Conservation (phyloP, 1,140 invertebrate genomes). For the Prorops nasuta region DNA sequence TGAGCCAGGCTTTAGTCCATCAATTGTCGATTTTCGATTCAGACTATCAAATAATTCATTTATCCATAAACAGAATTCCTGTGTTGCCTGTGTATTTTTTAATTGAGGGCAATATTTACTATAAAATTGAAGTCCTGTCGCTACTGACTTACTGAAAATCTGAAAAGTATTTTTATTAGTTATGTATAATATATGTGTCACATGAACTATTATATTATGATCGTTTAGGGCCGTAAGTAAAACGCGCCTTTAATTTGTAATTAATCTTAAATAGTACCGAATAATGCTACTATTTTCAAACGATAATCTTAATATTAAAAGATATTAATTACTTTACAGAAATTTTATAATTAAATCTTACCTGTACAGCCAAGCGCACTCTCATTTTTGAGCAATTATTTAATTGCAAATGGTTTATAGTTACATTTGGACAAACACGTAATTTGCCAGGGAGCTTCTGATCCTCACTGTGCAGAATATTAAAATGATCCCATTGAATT, state of each 20-base stretch:
- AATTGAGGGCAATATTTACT: constrained; percentile 8
- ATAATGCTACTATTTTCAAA: too few species aligned
- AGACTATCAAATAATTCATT: constrained; percentile 21
- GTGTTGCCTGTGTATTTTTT: constrained; percentile 8
- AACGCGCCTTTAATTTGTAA: too few species aligned
- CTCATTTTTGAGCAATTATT: constrained; percentile 1
- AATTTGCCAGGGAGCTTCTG: neutral
- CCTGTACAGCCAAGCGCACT: constrained; percentile 1
- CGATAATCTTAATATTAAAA: too few species aligned
- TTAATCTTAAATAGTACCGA: too few species aligned
- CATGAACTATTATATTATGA: too few species aligned
- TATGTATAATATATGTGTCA: too few species aligned
- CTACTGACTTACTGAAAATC: constrained; percentile 20
- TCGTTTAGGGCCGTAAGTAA: too few species aligned
- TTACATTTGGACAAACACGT: constrained; percentile 1
- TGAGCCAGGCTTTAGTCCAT: too few species aligned
- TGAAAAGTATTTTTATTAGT: too few species aligned
- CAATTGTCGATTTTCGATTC: constrained; percentile 3
- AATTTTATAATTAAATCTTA: too few species aligned
- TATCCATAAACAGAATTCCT: constrained; percentile 19
- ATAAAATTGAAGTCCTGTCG: constrained; percentile 14
- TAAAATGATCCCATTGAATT: neutral
- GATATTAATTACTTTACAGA: too few species aligned
- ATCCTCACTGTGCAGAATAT: neutral
- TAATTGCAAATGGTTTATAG: neutral